A percentile compares a stretch with the other conserved stretches of the same genome.
These are phyloP conservation scores for Tolypeutes matacus DNA, from an alignment of 2,797 vertebrate genomes.

Conservation along the genomic window DNA sequence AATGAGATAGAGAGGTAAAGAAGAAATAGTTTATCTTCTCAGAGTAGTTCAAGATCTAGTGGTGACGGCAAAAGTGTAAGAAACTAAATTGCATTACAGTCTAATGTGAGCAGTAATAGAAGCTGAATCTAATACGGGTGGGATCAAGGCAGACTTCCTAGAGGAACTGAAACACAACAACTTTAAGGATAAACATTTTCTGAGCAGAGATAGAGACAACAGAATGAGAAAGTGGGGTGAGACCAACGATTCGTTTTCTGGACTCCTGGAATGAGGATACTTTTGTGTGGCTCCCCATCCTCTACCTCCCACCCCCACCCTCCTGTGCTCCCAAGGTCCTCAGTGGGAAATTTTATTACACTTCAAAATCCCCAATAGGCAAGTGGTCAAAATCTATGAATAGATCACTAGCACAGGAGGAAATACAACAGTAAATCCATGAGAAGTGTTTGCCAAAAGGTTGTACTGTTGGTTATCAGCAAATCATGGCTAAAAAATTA, in stretches of 20 bases:
- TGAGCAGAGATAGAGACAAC: neutral
- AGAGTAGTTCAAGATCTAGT: neutral
- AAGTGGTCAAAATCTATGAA: constrained; percentile 27
- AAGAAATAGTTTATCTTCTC: neutral
- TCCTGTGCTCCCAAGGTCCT: neutral
- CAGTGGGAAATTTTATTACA: neutral
- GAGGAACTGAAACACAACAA: constrained; percentile 8
- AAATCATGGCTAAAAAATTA: constrained; percentile 10
- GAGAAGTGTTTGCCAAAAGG: constrained; percentile 37
- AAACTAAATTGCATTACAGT: neutral
- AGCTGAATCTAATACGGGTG: neutral
- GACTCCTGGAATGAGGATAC: neutral
- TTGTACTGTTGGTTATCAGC: constrained; percentile 27
- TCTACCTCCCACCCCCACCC: too few relatives aligned
- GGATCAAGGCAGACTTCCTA: neutral
- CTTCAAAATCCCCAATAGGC: neutral
- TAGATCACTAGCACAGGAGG: neutral
- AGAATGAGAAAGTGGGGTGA: constrained; percentile 3
- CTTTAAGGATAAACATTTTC: neutral
- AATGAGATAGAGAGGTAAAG: neutral
- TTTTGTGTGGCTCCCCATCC: neutral
- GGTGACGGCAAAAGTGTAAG: neutral
- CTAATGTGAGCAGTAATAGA: neutral
- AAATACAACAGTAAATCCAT: constrained; percentile 4
- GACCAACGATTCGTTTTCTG: neutral